Evolutionary conservation across 2,113 vertebrate species (phyloP), one percentile per base, ranked within the genome.

Genomic region (Corydoras maculifer): DNA sequence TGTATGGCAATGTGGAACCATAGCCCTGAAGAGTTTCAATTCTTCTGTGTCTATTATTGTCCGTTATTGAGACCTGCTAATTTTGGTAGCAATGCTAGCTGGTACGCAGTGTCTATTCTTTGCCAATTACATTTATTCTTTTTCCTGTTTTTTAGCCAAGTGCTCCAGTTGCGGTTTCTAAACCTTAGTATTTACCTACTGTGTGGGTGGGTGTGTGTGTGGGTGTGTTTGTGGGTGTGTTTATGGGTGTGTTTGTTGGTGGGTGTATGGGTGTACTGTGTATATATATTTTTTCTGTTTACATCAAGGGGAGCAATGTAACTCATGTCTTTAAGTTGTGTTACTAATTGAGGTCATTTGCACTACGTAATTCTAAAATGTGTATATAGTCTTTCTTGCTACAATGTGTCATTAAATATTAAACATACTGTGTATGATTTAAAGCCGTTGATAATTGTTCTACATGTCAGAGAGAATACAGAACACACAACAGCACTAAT

Each of bases 321-420:
- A 91, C 90, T 91, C 91, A 91, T 88, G 92, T 92, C 91, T 91
- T 85, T 86, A 82, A 91, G 90, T 77, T 83, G 86, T 90, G 85
- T 88, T 88, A 91, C 62, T 65, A 25, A 86, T 83, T 82, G 88
- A 91, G 89, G 90, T 89, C 91, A 89, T 90, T 90, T 92, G 91
- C 91, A 93, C 91, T 93, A 91, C 91, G 88, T 91, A 90, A 15
- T 58, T 64, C 57, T 25, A 50, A 54, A 69, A 85, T 86, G 85
- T 93, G 90, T 93, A 93, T 83, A 94, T 91, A 91, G 83, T 84
- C 84, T 84, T 84, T 78, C 2, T 92, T 91, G 90, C 85, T 74
- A 72, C 70, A 90, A 73, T n/a, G 48, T 73, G 75, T 55, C 63
- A 32, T 69, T 13, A 75, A 75, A 43, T 62, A 62, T 74, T 62